Percentiles rank a stretch among this genome's conserved stretches.
Evolutionary conservation across 2,113 vertebrate genomes (phyloP).

Genomic region (Crotalus helleri): DNA sequence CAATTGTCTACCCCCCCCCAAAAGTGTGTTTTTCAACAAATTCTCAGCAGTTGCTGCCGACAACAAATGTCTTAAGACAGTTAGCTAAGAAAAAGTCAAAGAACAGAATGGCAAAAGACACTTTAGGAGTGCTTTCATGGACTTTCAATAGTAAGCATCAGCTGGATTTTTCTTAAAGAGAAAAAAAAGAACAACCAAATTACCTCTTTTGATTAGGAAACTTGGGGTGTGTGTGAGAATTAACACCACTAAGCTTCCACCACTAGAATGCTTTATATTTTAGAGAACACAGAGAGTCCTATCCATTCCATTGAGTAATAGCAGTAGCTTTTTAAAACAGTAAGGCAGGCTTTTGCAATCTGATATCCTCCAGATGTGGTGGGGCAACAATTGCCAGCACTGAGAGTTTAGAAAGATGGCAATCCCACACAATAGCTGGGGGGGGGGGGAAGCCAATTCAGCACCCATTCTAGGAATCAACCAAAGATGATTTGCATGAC

Average conservation of each 20-base stretch:
- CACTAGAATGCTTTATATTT: background rate
- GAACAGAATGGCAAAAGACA: background rate
- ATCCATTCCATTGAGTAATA: background rate
- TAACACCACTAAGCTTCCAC: background rate
- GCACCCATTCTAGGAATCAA: background rate
- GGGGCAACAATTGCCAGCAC: background rate
- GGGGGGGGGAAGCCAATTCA: background rate
- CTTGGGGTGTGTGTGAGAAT: too few species aligned
- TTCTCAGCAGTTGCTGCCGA: constrained; percentile 63
- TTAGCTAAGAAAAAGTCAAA: constrained; percentile 5
- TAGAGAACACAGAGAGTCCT: background rate
- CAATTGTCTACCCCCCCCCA: constrained; percentile 56
- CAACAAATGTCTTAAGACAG: constrained; percentile 63
- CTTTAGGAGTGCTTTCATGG: background rate
- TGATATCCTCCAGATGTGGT: background rate
- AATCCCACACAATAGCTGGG: background rate
- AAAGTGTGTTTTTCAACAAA: constrained; percentile 63
- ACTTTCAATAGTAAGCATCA: background rate
- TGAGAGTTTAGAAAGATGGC: background rate
- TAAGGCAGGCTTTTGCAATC: background rate
- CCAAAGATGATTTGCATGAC: background rate
- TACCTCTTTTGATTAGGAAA: background rate
- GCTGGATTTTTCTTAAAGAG: background rate
- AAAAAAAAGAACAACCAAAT: background rate
- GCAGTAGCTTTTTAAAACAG: background rate